Conservation (phyloP, 2,113 vertebrate species). For the Corapipo altera region DNA sequence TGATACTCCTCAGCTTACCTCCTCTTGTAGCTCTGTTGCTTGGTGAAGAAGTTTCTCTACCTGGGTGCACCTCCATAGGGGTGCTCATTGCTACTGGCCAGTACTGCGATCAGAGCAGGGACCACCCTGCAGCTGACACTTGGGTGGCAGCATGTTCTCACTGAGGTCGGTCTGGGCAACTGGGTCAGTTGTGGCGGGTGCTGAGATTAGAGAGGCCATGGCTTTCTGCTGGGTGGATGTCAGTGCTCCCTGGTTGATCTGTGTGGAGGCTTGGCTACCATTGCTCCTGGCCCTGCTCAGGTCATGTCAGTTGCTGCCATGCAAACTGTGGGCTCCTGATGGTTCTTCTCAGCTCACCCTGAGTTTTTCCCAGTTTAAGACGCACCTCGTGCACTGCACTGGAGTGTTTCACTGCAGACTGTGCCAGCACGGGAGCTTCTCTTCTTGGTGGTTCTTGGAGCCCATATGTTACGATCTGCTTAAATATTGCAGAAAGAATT, state of each 20-base stretch:
- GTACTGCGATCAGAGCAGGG: not conserved
- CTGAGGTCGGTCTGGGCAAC: not conserved
- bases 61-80: not conserved
- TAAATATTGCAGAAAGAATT: too few relatives aligned
- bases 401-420: not conserved
- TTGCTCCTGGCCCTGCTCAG: not conserved
- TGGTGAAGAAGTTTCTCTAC: not conserved
- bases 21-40: not conserved
- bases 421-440: rapidly evolving
- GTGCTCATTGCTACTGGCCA: not conserved
- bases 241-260: not conserved
- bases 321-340: not conserved
- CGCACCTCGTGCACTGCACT: not conserved
- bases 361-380: not conserved
- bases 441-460: not conserved
- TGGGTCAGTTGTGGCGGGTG: not conserved
- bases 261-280: not conserved
- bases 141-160: not conserved
- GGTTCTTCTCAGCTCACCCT: not conserved
- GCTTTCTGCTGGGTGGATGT: not conserved
- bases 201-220: not conserved
- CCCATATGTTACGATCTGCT: too few relatives aligned
- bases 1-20: not conserved
- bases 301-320: not conserved
- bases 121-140: not conserved